phyloP scores from a whole-genome alignment of 2,888 invertebrate species.

The Hipparchia sbordonii region DNA sequence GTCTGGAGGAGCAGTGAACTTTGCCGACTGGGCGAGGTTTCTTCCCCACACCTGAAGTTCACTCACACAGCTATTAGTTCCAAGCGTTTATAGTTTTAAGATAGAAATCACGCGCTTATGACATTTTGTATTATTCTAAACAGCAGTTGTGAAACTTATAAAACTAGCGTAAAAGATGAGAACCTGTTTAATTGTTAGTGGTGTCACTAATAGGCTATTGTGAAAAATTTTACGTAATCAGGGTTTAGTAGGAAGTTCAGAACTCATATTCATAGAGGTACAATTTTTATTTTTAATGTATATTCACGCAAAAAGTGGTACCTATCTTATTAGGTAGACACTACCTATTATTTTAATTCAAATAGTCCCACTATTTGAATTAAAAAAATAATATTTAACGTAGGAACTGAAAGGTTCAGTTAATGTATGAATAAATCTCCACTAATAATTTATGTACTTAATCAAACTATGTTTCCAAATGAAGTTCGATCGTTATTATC shows the following conservation, averaged over 20 bases:
- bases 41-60: slow-evolving; percentile 75
- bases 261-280: not conserved
- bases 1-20: slow-evolving; percentile 77
- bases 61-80: slow-evolving; percentile 74
- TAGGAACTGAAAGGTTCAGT: too few relatives aligned
- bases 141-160: slow-evolving; percentile 32
- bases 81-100: slow-evolving; percentile 65
- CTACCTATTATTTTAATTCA: too few relatives aligned
- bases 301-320: too few relatives aligned
- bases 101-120: slow-evolving; percentile 64
- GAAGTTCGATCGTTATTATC: too few relatives aligned
- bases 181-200: slow-evolving; percentile 40
- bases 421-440: too few relatives aligned
- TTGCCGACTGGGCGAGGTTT: slow-evolving; percentile 65
- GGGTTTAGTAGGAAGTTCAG: slow-evolving; percentile 27
- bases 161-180: slow-evolving; percentile 43
- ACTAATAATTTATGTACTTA: too few relatives aligned
- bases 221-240: slow-evolving; percentile 26
- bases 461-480: too few relatives aligned
- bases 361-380: too few relatives aligned
- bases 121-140: slow-evolving; percentile 41
- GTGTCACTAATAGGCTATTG: slow-evolving; percentile 30
- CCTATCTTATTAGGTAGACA: too few relatives aligned
- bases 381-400: too few relatives aligned
- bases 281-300: too few relatives aligned